phyloP scores from a whole-genome alignment of 2,888 invertebrate species.

The Prosopocoilus inquinatus region DNA sequence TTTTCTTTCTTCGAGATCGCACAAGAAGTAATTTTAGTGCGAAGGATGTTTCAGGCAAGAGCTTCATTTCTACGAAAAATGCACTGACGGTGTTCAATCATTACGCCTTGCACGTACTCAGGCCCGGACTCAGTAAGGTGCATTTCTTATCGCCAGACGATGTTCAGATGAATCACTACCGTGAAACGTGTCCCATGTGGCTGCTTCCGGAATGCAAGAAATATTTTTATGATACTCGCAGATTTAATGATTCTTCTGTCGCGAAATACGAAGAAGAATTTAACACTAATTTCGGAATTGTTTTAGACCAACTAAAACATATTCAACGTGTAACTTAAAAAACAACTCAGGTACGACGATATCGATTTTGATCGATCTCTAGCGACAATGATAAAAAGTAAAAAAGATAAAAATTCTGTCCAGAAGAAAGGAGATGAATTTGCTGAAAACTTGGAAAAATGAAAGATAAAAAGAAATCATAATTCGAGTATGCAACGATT shows the following conservation, averaged over 20 bases:
- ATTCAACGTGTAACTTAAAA: too few relatives aligned
- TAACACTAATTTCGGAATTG: conserved; percentile 23
- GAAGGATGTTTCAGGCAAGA: conserved; percentile 67
- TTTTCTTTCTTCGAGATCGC: conserved; percentile 16
- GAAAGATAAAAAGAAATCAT: too few relatives aligned
- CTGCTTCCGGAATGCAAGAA: conserved; percentile 44
- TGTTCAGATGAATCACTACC: conserved; percentile 69
- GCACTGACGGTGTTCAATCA: conserved; percentile 74
- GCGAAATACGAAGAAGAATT: conserved; percentile 37
- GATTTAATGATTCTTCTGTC: conserved; percentile 36
- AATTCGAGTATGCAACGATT: too few relatives aligned
- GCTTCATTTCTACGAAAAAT: conserved; percentile 64
- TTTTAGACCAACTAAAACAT: background rate
- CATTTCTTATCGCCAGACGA: conserved; percentile 59
- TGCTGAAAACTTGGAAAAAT: too few relatives aligned
- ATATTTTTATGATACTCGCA: conserved; percentile 39
- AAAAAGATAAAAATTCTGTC: too few relatives aligned
- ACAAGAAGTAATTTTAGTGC: conserved; percentile 53
- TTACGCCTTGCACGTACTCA: conserved; percentile 64
- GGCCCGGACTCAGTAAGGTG: conserved; percentile 54
- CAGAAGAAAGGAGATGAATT: too few relatives aligned
- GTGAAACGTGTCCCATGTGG: conserved; percentile 47
- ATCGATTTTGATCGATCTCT: too few relatives aligned
- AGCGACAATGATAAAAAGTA: too few relatives aligned
- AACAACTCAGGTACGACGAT: too few relatives aligned